These are phyloP conservation scores for Teleogryllus occipitalis DNA, from an alignment of 1,140 invertebrate genomes.

Conservation along the genomic window DNA sequence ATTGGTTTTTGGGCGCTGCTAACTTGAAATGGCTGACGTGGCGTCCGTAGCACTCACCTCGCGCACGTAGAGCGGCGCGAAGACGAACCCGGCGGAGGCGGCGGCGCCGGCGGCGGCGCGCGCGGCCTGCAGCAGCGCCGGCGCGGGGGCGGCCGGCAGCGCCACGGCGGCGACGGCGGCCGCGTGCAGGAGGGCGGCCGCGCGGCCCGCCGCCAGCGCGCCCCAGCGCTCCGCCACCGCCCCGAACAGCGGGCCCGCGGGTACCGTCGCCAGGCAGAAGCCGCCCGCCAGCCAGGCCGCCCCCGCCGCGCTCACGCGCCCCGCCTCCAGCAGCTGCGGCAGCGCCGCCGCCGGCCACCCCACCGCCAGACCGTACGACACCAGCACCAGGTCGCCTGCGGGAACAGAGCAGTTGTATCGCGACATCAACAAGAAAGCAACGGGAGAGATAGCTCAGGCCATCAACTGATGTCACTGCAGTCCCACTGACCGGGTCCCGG, in stretches of 20 bases:
- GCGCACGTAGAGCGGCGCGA: background rate
- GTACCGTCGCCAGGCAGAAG: background rate
- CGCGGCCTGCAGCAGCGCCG: no score
- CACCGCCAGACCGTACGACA: background rate
- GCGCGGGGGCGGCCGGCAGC: background rate
- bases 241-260: background rate
- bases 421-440: no score
- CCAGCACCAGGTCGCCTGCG: background rate
- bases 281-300: no score
- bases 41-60: background rate
- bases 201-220: no score
- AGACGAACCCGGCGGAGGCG: background rate
- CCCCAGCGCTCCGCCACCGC: no score
- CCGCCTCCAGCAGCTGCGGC: background rate
- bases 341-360: background rate
- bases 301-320: background rate
- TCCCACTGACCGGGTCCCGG: no score
- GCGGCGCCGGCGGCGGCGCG: no score
- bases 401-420: no score
- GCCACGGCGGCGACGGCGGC: background rate
- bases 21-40: background rate
- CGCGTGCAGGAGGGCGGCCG: background rate
- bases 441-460: no score
- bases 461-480: no score
- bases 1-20: no score